Evolutionary conservation across 2,888 invertebrate genomes (phyloP), one percentile per base, ranked within the genome.

Genomic region (Pharmacophagus antenor): DNA sequence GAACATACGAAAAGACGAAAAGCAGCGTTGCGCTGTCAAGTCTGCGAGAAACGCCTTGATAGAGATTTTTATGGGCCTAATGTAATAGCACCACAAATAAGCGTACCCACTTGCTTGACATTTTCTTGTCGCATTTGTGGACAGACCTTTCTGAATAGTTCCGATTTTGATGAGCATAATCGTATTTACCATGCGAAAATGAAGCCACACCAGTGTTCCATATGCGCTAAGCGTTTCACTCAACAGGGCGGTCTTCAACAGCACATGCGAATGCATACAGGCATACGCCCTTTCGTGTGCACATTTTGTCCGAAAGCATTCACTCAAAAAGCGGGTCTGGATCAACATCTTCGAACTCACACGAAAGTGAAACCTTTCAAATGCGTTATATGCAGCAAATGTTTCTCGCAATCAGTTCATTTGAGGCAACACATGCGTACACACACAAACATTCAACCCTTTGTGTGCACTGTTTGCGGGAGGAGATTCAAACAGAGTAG

Each of bases 391-490:
- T 91, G 91, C 63, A 77, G 74, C 62, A 89, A 88, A 62, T 80
- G 84, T 50, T 91, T 91, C 66, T 89, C 91, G 0, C 91, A 91
- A 60, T 89, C 90, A 0, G 89, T 91, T 1, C 91, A 91, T 62
- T 73, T 91, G 37, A 74, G 85, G 1, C 91, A 91, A 67, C 91
- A 91, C 67, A 91, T 91, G 91, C 75, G 91, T 0, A 89, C 89
- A 0, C 91, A 91, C 64, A 90, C 91, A 0, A 90, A 89, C 65
- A 88, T 90, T 50, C 90, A 90, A 63, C 91, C 91, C 0, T 91
- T 90, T 63, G 83, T 82, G 65, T 91, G 91, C 64, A 73, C 79
- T 0, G 70, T 85, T 0, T 91, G 91, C 58, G 79, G 80, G 1
- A 75, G 85, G 31, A 73, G 85, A 44, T 91, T 91, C 58, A 91